Evolutionary conservation across 1,140 invertebrate species (phyloP).

Genomic region (Paralvinella palmiformis): DNA sequence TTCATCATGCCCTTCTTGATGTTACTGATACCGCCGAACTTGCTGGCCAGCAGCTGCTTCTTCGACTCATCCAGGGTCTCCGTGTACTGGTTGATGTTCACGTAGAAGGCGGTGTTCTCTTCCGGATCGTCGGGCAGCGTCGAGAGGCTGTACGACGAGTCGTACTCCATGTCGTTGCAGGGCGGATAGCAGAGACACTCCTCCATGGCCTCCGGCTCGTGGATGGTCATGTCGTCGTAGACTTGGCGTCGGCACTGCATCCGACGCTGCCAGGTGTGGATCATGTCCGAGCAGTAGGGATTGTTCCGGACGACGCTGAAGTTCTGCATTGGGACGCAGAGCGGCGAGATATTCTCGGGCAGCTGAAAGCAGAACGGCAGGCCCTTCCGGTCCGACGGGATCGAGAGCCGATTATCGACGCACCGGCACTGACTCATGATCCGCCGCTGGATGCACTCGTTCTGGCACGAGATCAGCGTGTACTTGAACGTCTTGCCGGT

Average conservation of each 20-base stretch:
- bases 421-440: constrained; percentile 16
- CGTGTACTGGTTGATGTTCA: constrained; percentile 6
- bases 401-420: constrained; percentile 17
- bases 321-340: neutral
- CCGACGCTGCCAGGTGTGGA: neutral
- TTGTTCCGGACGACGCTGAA: neutral
- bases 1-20: constrained; percentile 9
- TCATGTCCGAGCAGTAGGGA: neutral
- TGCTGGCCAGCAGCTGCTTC: neutral
- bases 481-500: constrained; percentile 13
- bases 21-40: neutral
- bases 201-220: constrained; percentile 17
- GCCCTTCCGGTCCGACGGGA: neutral
- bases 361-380: constrained; percentile 14
- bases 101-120: constrained; percentile 18
- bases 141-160: constrained; percentile 19
- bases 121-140: constrained; percentile 14
- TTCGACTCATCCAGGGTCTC: neutral
- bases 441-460: constrained; percentile 20
- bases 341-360: neutral
- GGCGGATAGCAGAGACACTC: constrained; percentile 16
- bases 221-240: constrained; percentile 19
- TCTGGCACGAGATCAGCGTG: constrained; percentile 20
- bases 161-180: constrained; percentile 20
- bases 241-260: constrained; percentile 17